Conservation (phyloP, 1,140 invertebrate species). For the Leptopilina clavipes region DNA sequence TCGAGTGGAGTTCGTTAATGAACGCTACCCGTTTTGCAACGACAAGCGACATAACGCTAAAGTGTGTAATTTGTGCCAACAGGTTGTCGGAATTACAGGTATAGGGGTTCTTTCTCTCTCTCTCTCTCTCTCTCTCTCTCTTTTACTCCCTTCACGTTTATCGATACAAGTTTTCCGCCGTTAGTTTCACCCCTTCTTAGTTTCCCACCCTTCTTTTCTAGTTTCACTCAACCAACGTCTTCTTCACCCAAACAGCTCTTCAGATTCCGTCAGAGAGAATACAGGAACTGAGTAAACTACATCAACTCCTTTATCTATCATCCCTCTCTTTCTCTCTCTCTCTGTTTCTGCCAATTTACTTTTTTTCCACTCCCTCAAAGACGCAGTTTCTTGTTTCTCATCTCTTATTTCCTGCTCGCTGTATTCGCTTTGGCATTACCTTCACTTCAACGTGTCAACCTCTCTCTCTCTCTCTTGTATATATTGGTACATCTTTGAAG, state of each 20-base stretch:
- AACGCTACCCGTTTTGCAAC: constrained; percentile 23
- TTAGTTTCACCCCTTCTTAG: not conserved
- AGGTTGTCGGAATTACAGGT: constrained; percentile 33
- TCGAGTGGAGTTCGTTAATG: constrained; percentile 16
- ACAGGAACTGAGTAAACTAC: constrained; percentile 24
- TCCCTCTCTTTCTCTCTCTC: not conserved
- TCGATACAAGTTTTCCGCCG: constrained; percentile 29
- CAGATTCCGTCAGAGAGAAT: constrained; percentile 5
- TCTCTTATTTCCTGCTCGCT: not conserved
- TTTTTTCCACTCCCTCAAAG: not conserved
- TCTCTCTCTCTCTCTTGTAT: not conserved
- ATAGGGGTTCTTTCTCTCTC: not conserved
- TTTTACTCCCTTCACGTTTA: not conserved
- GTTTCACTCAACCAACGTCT: not conserved
- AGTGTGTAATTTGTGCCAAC: constrained; percentile 34
- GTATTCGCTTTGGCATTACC: not conserved
- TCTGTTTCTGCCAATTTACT: not conserved
- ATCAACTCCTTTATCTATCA: constrained; percentile 17
- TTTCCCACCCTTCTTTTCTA: constrained; percentile 7
- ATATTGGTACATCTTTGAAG: not conserved
- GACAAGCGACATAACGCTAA: constrained; percentile 27
- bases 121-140: too few species aligned
- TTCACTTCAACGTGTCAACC: constrained; percentile 1
- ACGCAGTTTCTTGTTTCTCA: not conserved
- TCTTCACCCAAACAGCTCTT: constrained; percentile 24